phyloP scores from a whole-genome alignment of 2,888 invertebrate genomes.

The Aelia acuminata region DNA sequence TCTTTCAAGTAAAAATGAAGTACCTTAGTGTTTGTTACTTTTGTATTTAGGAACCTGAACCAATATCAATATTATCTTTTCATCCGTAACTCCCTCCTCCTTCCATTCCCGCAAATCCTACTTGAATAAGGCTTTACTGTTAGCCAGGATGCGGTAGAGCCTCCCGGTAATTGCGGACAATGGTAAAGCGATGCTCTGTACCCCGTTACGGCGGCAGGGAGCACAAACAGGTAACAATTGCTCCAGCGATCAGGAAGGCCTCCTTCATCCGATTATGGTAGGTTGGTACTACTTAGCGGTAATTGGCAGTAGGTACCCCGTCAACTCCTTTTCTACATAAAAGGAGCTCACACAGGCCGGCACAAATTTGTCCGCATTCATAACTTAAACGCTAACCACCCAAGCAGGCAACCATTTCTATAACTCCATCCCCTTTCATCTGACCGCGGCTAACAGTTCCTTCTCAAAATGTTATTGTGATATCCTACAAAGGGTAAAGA shows the following conservation, averaged over 20 bases:
- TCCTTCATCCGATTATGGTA: not conserved
- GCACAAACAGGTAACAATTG: constrained; percentile 32
- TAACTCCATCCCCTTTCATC: not conserved
- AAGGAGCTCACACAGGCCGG: not conserved
- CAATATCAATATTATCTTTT: not conserved
- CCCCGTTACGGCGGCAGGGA: constrained; percentile 32
- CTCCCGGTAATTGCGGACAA: constrained; percentile 11
- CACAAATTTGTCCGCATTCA: constrained; percentile 48
- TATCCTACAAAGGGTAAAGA: constrained; percentile 33
- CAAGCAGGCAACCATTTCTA: constrained; percentile 27
- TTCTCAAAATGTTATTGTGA: constrained; percentile 47
- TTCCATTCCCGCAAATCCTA: not conserved
- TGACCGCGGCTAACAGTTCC: constrained; percentile 16
- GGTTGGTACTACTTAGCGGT: constrained; percentile 37
- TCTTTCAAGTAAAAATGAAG: not conserved
- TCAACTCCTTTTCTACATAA: constrained; percentile 23
- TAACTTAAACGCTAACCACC: constrained; percentile 49
- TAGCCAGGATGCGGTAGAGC: not conserved
- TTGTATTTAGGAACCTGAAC: not conserved
- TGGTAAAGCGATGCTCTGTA: constrained; percentile 10
- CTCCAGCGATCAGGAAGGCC: constrained; percentile 13
- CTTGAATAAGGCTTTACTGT: constrained; percentile 10
- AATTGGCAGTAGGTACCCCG: constrained; percentile 33
- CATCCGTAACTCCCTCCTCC: not conserved
- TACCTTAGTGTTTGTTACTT: not conserved